These are phyloP conservation scores for Eurytoma californica DNA, from an alignment of 2,888 invertebrate species.

Conservation along the genomic window DNA sequence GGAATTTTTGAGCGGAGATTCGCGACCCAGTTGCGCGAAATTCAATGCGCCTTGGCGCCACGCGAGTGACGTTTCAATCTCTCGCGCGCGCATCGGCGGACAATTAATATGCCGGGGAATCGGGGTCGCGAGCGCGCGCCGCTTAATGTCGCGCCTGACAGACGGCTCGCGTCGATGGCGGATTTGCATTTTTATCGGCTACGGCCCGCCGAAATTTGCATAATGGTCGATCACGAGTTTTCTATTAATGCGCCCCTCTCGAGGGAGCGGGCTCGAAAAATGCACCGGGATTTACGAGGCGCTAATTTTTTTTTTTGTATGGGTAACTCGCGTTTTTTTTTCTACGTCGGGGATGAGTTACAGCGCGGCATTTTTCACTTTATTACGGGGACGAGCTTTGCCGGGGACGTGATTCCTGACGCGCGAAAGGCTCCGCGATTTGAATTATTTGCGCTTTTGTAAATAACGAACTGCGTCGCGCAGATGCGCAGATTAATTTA, in stretches of 20 bases:
- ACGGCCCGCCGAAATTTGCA: slow-evolving; percentile 7
- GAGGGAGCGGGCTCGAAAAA: background rate
- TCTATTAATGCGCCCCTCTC: slow-evolving; percentile 11
- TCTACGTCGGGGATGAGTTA: too few relatives aligned
- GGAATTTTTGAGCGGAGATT: background rate
- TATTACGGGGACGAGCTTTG: too few relatives aligned
- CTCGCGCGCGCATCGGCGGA: slow-evolving; percentile 11
- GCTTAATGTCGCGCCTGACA: background rate
- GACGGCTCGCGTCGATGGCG: background rate
- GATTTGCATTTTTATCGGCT: slow-evolving; percentile 40
- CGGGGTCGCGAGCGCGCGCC: background rate
- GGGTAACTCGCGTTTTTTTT: too few relatives aligned
- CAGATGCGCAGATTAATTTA: too few relatives aligned
- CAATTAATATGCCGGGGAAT: slow-evolving; percentile 43
- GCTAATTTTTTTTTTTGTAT: background rate
- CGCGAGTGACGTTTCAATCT: slow-evolving; percentile 23
- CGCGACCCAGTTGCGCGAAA: slow-evolving; percentile 12
- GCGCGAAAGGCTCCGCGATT: too few relatives aligned
- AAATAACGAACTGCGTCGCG: too few relatives aligned
- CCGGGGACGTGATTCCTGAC: too few relatives aligned
- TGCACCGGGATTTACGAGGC: background rate
- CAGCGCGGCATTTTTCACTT: too few relatives aligned
- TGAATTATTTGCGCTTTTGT: too few relatives aligned
- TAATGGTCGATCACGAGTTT: slow-evolving; percentile 33
- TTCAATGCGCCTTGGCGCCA: background rate